These are phyloP conservation scores for Ceriagrion tenellum DNA, from an alignment of 2,888 invertebrate species.

Conservation along the genomic window DNA sequence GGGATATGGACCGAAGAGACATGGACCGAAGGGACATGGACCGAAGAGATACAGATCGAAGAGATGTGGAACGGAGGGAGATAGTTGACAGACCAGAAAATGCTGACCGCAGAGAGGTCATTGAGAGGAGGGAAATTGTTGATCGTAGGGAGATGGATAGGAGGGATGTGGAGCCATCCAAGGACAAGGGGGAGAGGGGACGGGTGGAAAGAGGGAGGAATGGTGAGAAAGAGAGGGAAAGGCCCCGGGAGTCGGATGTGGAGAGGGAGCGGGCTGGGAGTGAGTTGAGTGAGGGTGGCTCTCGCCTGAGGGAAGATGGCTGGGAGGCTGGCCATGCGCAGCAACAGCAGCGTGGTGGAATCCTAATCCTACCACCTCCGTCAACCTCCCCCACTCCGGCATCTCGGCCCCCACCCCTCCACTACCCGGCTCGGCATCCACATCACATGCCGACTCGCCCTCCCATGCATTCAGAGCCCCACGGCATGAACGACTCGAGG, in stretches of 20 bases:
- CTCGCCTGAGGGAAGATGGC: constrained; percentile 6
- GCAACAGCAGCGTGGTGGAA: constrained; percentile 56
- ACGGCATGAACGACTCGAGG: constrained; percentile 69
- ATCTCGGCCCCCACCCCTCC: constrained; percentile 13
- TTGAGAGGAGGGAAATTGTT: constrained; percentile 48
- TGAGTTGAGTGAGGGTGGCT: background rate
- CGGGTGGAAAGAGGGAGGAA: constrained; percentile 9
- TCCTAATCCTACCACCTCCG: constrained; percentile 63
- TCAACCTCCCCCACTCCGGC: constrained; percentile 52
- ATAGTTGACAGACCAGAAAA: background rate
- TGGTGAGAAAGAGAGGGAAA: constrained; percentile 8
- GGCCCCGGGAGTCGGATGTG: background rate
- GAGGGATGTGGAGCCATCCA: background rate
- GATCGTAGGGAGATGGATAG: background rate
- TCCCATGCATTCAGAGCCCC: constrained; percentile 69
- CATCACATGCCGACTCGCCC: constrained; percentile 70
- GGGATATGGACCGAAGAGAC: constrained; percentile 45
- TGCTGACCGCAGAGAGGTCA: constrained; percentile 33
- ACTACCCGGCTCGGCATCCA: constrained; percentile 54
- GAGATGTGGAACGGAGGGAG: constrained; percentile 19
- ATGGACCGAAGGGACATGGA: constrained; percentile 54
- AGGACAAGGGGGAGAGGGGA: constrained; percentile 41
- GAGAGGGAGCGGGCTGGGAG: background rate
- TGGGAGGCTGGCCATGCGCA: constrained; percentile 4
- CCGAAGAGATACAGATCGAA: constrained; percentile 55